Evolutionary conservation across 1,140 invertebrate genomes (phyloP), one percentile per base, ranked within the genome.

Genomic region (Akabosia matsudoensis): DNA sequence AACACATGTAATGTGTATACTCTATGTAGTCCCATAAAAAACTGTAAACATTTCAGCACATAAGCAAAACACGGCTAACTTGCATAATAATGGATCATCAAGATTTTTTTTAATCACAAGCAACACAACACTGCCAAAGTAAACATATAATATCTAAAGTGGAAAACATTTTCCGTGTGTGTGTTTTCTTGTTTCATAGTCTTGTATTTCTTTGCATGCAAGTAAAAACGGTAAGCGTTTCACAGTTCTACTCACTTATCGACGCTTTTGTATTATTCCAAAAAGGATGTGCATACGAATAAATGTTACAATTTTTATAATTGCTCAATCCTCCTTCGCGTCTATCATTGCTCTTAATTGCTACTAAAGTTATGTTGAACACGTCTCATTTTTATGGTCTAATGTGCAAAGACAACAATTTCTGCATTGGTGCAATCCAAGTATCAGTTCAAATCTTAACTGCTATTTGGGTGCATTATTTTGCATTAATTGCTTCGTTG

Each of bases 21-120:
- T 45, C 37, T 45, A 7, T 45, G 37, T 7, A 7, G 37, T 45
- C 37, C 7, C 18, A 18, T 45, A 18, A 45, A 45, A 45, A 45
- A 45, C 7, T 45, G 37, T 45, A 45, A 45, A 45, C 37, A 45
- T 61, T 22, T 61, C 54, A 61, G 24, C 10, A 51, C 45, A 51
- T 51, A 13, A 51, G n/a, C 45, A 22, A 45, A 45, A 45, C 37
- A 45, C 37, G 7, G 18, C 37, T n/a, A 45, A 45, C 37, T 45
- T 61, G 54, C 54, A 61, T 61, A 61, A n/a, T 61, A 61, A 61
- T 61, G 54, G 54, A 61, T 4, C 14, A 61, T 61, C 54, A 16
- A 14, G 54, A 61, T 61, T 61, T 61, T 61, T 61, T 61, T 4
- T 24, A 3, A 61, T 61, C n/a, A 18, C 37, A 45, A 45, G 18